These are phyloP conservation scores for Neoarius graeffei DNA, from an alignment of 2,113 vertebrate genomes.

Conservation along the genomic window DNA sequence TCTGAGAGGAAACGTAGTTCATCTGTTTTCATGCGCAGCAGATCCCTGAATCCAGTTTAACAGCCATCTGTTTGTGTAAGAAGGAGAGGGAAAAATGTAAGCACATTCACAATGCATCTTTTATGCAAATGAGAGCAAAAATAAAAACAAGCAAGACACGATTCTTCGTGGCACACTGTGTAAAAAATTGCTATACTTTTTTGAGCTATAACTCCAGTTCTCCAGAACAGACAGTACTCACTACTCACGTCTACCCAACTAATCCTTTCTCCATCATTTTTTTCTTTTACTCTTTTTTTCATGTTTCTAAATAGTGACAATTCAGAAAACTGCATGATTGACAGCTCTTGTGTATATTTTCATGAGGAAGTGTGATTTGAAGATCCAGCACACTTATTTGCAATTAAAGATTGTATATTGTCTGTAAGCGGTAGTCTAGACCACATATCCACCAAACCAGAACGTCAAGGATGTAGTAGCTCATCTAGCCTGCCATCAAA, in stretches of 20 bases:
- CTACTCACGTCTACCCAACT: not conserved
- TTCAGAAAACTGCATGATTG: not conserved
- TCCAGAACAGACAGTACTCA: not conserved
- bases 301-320: not conserved
- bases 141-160: not conserved
- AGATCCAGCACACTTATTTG: not conserved
- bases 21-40: not conserved
- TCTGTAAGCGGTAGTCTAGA: not conserved
- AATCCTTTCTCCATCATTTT: not conserved
- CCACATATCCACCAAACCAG: not conserved
- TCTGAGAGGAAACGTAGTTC: not conserved
- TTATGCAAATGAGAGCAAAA: not conserved
- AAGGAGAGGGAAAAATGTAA: not conserved
- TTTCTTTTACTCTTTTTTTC: not conserved
- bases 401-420: not conserved
- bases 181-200: not conserved
- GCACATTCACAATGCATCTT: not conserved
- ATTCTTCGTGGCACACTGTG: not conserved
- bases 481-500: no score
- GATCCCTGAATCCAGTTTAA: not conserved
- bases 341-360: not conserved
- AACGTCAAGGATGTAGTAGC: no score
- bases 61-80: not conserved
- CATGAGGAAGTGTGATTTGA: not conserved
- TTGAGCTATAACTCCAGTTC: not conserved